Evolutionary conservation across 2,113 vertebrate species (phyloP).

Genomic region (Hyperoodon ampullatus): DNA sequence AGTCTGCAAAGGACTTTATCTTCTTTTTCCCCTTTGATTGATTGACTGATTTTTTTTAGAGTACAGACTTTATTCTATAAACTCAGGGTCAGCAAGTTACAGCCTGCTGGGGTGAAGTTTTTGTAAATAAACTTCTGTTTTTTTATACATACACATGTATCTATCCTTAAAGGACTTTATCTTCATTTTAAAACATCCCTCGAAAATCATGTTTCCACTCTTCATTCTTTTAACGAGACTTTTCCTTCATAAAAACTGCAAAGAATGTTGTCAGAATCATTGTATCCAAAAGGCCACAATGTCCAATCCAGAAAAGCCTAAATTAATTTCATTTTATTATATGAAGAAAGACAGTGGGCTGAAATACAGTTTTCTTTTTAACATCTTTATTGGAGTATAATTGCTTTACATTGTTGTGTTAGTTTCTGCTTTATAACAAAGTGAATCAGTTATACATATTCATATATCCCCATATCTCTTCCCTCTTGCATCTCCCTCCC

Average conservation of each 20-base stretch:
- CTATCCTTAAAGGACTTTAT: not conserved
- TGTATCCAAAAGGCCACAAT: not conserved
- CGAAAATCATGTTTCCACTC: not conserved
- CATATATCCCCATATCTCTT: no score
- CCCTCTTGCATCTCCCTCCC: no score
- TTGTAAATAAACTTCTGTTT: not conserved
- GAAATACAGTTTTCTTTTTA: not conserved
- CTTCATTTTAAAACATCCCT: conserved; percentile 7
- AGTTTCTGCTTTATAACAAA: no score
- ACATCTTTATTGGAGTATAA: no score
- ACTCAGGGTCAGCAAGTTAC: not conserved
- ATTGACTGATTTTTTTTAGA: not conserved
- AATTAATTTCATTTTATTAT: conserved; percentile 6
- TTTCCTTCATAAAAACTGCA: not conserved
- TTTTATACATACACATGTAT: not conserved
- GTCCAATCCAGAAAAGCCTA: not conserved
- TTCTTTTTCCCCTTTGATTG: not conserved
- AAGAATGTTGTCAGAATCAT: not conserved
- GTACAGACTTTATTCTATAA: not conserved
- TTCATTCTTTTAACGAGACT: not conserved
- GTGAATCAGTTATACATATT: no score
- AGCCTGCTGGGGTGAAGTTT: not conserved
- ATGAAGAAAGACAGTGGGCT: conserved; percentile 6
- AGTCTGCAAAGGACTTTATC: conserved; percentile 14
- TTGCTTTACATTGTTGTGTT: no score